Conservation (phyloP, 2,113 vertebrate species). For the Tetraodon nigroviridis region DNA sequence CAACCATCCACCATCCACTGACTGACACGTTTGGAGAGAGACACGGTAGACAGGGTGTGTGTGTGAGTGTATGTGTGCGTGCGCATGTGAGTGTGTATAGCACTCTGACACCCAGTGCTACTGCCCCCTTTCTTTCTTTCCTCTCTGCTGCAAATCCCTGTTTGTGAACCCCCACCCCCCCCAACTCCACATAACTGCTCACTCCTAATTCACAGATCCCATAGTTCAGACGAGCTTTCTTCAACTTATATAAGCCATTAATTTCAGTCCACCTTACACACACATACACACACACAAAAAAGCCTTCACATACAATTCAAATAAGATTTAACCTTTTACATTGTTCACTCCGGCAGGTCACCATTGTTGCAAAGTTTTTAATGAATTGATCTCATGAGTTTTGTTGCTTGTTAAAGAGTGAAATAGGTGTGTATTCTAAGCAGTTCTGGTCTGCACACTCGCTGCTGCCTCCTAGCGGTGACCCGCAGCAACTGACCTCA, state of each 20-base stretch:
- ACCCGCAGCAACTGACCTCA: conserved; percentile 10
- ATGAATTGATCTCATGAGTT: neutral
- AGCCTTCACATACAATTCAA: neutral
- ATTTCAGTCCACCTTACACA: neutral
- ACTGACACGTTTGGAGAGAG: conserved; percentile 66
- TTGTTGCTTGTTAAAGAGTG: neutral
- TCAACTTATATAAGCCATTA: no score
- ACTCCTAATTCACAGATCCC: neutral
- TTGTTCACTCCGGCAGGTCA: neutral
- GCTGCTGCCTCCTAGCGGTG: conserved; percentile 54
- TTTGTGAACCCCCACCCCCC: conserved; percentile 59
- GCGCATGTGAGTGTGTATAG: conserved; percentile 54
- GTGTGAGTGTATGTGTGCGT: conserved; percentile 34
- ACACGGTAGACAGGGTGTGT: conserved; percentile 52
- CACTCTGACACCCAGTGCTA: conserved; percentile 71
- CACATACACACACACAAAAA: neutral
- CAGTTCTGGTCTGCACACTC: conserved; percentile 18
- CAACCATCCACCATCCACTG: conserved; percentile 18
- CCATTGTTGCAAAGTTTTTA: neutral
- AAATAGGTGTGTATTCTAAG: neutral
- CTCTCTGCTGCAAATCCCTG: conserved; percentile 67
- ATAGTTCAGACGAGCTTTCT: no score
- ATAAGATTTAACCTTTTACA: neutral
- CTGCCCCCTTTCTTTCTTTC: conserved; percentile 70
- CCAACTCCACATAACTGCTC: conserved; percentile 6